Conservation (phyloP, 2,888 invertebrate species). For the Dicyrtomina minuta region DNA sequence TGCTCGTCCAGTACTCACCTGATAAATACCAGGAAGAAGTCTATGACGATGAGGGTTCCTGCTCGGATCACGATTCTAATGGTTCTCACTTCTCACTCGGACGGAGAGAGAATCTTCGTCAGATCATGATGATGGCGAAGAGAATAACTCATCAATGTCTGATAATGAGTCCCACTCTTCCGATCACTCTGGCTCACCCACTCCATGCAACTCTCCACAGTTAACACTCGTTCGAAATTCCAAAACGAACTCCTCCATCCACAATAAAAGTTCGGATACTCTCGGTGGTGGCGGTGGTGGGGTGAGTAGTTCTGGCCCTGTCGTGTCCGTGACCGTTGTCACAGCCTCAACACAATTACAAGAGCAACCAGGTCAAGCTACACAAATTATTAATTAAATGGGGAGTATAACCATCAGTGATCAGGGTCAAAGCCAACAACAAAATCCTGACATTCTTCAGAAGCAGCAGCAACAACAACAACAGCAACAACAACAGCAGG, state of each 20-base stretch:
- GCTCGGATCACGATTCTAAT: conserved; percentile 44
- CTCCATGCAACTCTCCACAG: conserved; percentile 84
- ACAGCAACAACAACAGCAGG: conserved; percentile 19
- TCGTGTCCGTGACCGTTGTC: no score
- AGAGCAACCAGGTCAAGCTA: no score
- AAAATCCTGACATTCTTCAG: conserved; percentile 3
- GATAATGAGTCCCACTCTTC: conserved; percentile 49
- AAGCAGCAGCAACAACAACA: conserved; percentile 15
- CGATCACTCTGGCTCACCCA: conserved; percentile 62
- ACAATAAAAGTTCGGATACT: no score
- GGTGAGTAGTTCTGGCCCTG: no score
- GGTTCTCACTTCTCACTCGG: conserved; percentile 44
- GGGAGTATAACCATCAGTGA: conserved; percentile 21
- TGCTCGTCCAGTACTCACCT: conserved; percentile 93
- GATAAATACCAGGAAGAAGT: conserved; percentile 63
- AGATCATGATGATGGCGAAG: conserved; percentile 48
- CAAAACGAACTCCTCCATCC: conserved; percentile 49
- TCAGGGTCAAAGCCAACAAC: no score
- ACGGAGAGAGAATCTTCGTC: conserved; percentile 49
- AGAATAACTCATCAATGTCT: conserved; percentile 50
- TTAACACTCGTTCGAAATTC: conserved; percentile 60
- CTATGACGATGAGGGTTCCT: no score
- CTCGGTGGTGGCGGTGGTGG: no score
- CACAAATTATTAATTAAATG: conserved; percentile 30
- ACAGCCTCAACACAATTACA: no score